These are phyloP conservation scores for Melinaea marsaeus DNA, from an alignment of 2,888 invertebrate species.

Conservation along the genomic window DNA sequence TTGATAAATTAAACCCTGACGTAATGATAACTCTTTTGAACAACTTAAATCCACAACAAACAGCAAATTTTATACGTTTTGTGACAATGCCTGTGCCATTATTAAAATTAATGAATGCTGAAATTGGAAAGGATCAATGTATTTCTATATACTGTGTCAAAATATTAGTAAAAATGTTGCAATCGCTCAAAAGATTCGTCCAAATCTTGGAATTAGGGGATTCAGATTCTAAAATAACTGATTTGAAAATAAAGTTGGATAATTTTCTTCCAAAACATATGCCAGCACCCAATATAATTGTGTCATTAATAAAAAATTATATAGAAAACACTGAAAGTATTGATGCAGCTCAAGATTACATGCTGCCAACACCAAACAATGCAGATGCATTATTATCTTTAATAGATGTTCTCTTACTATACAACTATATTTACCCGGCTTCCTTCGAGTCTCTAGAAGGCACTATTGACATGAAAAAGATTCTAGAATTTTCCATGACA, in stretches of 20 bases:
- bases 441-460: constrained; percentile 70
- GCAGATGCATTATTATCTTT: constrained; percentile 57
- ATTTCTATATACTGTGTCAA: constrained; percentile 69
- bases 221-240: constrained; percentile 41
- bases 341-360: constrained; percentile 51
- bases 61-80: constrained; percentile 70
- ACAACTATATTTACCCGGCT: constrained; percentile 64
- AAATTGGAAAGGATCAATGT: constrained; percentile 55
- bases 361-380: constrained; percentile 49
- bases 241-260: constrained; percentile 60
- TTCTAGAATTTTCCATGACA: constrained; percentile 56
- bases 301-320: constrained; percentile 55
- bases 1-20: constrained; percentile 68
- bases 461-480: constrained; percentile 62
- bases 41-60: constrained; percentile 71
- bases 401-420: constrained; percentile 61
- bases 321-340: constrained; percentile 39
- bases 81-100: constrained; percentile 71
- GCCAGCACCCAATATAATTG: constrained; percentile 54
- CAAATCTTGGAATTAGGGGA: constrained; percentile 67
- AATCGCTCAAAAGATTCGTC: constrained; percentile 73
- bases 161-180: constrained; percentile 76
- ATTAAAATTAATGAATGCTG: constrained; percentile 62
- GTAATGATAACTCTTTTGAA: constrained; percentile 67
- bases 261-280: constrained; percentile 70